Conservation (phyloP, 1,140 invertebrate genomes). For the roundworm (Caenorhabditis elegans) region DNA sequence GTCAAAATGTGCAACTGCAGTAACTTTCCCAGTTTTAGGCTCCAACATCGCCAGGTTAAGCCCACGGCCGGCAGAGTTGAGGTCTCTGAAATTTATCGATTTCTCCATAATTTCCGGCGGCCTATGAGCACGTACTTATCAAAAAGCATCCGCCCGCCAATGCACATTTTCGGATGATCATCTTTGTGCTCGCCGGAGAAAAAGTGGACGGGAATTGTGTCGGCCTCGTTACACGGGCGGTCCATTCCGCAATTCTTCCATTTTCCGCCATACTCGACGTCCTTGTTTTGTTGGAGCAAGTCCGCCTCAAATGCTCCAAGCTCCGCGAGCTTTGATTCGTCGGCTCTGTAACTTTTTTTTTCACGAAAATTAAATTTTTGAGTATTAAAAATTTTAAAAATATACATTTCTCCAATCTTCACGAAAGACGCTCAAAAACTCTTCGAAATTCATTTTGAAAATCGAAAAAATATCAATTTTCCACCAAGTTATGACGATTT, state of each 20-base stretch:
- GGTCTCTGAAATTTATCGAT: constrained; percentile 61
- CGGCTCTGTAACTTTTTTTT: not conserved
- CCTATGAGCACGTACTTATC: not conserved
- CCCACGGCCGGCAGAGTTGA: constrained; percentile 69
- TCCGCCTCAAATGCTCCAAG: constrained; percentile 7
- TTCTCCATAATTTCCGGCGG: no score
- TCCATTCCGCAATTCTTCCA: constrained; percentile 31
- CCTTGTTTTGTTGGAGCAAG: not conserved
- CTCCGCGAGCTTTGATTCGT: constrained; percentile 37
- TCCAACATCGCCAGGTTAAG: constrained; percentile 69
- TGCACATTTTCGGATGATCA: constrained; percentile 46
- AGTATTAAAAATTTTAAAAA: no score
- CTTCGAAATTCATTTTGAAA: not conserved
- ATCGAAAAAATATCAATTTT: no score
- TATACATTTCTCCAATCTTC: no score
- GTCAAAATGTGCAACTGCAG: constrained; percentile 67
- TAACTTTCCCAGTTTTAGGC: constrained; percentile 59
- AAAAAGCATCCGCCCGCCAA: constrained; percentile 38
- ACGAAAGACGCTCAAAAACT: no score
- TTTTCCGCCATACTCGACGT: constrained; percentile 17
- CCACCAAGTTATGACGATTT: no score
- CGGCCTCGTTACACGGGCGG: not conserved
- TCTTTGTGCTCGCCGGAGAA: constrained; percentile 49
- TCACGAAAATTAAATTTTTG: no score
- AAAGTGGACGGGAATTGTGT: constrained; percentile 35